These are phyloP conservation scores for Callinectes sapidus DNA, from an alignment of 2,888 invertebrate species.

Conservation along the genomic window DNA sequence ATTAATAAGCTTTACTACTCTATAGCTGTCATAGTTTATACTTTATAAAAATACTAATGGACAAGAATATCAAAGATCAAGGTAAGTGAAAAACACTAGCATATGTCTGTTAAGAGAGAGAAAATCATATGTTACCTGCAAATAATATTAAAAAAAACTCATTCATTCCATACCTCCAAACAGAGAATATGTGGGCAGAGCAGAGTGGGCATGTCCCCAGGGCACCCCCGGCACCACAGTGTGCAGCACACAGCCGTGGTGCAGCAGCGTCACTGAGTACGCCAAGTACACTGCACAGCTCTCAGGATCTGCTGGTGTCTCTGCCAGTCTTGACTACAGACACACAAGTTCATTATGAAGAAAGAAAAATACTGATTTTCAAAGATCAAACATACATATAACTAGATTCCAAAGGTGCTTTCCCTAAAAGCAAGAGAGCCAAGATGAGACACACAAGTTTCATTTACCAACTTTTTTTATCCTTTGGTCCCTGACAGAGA, in stretches of 20 bases:
- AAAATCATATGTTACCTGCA: background rate
- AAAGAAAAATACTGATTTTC: background rate
- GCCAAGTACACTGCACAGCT: slow-evolving; percentile 86
- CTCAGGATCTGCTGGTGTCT: slow-evolving; percentile 79
- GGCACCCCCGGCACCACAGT: slow-evolving; percentile 88
- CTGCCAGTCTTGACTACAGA: slow-evolving; percentile 78
- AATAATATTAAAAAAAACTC: slow-evolving; percentile 10
- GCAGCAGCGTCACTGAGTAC: slow-evolving; percentile 88
- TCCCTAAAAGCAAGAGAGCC: no score
- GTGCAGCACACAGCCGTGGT: slow-evolving; percentile 89
- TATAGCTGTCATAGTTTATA: background rate
- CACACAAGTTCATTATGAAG: background rate
- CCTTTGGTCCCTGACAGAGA: no score
- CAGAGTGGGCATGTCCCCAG: slow-evolving; percentile 85
- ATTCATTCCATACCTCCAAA: slow-evolving; percentile 79
- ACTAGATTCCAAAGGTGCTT: background rate
- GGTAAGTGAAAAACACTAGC: background rate
- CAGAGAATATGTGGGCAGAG: slow-evolving; percentile 86
- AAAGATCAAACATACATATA: background rate
- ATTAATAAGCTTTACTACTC: no score
- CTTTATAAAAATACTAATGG: background rate
- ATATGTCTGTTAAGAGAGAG: background rate
- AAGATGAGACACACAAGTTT: no score
- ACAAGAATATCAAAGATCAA: background rate
- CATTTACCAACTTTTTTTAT: no score